Percentiles rank a stretch among this genome's conserved stretches.
These are phyloP conservation scores for Neodiprion fabricii DNA, from an alignment of 1,140 invertebrate genomes.

Conservation along the genomic window DNA sequence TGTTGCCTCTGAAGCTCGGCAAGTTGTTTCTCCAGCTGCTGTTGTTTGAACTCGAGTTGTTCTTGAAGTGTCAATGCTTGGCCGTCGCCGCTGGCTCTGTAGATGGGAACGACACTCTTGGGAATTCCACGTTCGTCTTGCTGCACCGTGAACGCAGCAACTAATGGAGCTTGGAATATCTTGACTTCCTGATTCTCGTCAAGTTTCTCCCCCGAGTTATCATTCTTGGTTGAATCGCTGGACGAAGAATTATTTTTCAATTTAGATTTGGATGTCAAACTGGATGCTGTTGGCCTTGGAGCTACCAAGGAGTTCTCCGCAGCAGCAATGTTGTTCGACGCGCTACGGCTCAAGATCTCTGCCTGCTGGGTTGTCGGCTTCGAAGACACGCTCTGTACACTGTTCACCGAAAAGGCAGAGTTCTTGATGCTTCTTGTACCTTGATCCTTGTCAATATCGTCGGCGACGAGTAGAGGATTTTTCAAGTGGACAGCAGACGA, in stretches of 20 bases:
- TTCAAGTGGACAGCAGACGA: constrained; percentile 32
- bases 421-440: constrained; percentile 32
- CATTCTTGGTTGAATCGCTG: constrained; percentile 43
- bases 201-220: constrained; percentile 38
- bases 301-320: constrained; percentile 42
- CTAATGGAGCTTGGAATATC: constrained; percentile 78
- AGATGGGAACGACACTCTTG: constrained; percentile 77
- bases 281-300: constrained; percentile 46
- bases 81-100: constrained; percentile 47
- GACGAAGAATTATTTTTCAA: constrained; percentile 49
- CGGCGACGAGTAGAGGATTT: constrained; percentile 10
- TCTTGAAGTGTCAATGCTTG: constrained; percentile 61
- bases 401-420: constrained; percentile 26
- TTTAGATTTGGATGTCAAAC: constrained; percentile 31
- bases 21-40: constrained; percentile 73
- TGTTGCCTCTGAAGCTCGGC: constrained; percentile 72
- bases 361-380: constrained; percentile 31
- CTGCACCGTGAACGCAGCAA: constrained; percentile 83
- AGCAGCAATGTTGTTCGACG: constrained; percentile 44
- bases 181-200: constrained; percentile 72
- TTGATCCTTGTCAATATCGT: constrained; percentile 32
- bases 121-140: constrained; percentile 78
- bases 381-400: constrained; percentile 32
- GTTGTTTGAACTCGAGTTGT: constrained; percentile 73
- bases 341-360: constrained; percentile 46